Evolutionary conservation across 2,797 vertebrate genomes (phyloP).

Genomic region (Bradypus variegatus): DNA sequence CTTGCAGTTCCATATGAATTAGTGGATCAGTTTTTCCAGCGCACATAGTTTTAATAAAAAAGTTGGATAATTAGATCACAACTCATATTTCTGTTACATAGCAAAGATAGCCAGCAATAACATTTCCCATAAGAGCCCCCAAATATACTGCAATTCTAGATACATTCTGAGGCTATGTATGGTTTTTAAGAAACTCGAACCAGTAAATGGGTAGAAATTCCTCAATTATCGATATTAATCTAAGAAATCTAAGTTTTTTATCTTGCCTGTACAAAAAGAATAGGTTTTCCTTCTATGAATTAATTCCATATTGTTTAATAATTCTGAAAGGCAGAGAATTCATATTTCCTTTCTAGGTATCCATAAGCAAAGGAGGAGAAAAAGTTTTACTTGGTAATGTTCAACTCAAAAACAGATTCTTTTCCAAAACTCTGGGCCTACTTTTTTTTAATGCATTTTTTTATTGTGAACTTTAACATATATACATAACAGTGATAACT

Average conservation of each 20-base stretch:
- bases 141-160: neutral
- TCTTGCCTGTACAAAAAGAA: neutral
- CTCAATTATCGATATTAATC: neutral
- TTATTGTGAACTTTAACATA: no score
- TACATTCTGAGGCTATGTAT: neutral
- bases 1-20: no score
- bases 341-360: constrained; percentile 31
- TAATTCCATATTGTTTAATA: constrained; percentile 21
- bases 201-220: neutral
- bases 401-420: neutral
- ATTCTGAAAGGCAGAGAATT: constrained; percentile 18
- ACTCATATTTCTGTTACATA: neutral
- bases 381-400: neutral
- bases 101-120: constrained; percentile 20
- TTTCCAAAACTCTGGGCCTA: constrained; percentile 11
- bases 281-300: constrained; percentile 13
- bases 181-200: constrained; percentile 28
- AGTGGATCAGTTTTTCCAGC: no score
- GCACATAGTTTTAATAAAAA: neutral
- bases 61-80: neutral
- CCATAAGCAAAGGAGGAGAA: constrained; percentile 11
- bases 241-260: neutral
- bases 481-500: no score
- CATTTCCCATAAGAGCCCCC: neutral
- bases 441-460: no score